Base-by-base conservation (phyloP, 1,140 invertebrate species). In the Drosophila eugracilis region DNA sequence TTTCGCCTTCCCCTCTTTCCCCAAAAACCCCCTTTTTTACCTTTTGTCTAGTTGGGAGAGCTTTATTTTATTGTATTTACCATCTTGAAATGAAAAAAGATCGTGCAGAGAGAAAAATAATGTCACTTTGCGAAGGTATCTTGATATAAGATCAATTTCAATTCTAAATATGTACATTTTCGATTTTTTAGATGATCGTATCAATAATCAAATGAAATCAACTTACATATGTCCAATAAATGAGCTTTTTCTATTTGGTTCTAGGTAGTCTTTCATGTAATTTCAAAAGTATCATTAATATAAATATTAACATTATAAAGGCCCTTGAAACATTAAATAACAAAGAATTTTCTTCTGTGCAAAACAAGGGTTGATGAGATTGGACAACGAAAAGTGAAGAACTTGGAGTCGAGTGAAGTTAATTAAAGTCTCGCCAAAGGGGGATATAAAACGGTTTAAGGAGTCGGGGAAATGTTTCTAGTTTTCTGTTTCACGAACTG, bases 371-470 rank as follows among this genome's bases (percentile, higher is more conserved):
- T 65, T 62, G 55, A 37, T 65, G 30, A 47, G 55, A 62, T 65
- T 37, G 17, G n/a, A 34, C n/a, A 30, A 53, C 36, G 19, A 45
- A 60, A 44, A 57, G 26, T 49, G 30, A 53, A 74, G 55, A 50
- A 26, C 22, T 60, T 58, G 52, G 62, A 73, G 66, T 76, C 59
- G 52, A 67, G 48, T 77, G 39, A 67, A 81, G 67, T 77, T 81
- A 81, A 81, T 81, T 81, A 73, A 81, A 72, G 69, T 62, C 57
- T 69, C 53, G 15, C 21, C 14, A 37, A 62, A 39, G 37, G 34
- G 48, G 54, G 28, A 41, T 49, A 5, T 72, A 22, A 39, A 9
- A 59, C 34, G 28, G 24, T 37, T 34, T 19, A 26, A 17, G n/a
- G 42, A 66, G 67, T 49, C n/a, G 34, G 65, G 36, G 58, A 49